Conservation (phyloP, 2,888 invertebrate genomes). For the Gnatocerus cornutus region DNA sequence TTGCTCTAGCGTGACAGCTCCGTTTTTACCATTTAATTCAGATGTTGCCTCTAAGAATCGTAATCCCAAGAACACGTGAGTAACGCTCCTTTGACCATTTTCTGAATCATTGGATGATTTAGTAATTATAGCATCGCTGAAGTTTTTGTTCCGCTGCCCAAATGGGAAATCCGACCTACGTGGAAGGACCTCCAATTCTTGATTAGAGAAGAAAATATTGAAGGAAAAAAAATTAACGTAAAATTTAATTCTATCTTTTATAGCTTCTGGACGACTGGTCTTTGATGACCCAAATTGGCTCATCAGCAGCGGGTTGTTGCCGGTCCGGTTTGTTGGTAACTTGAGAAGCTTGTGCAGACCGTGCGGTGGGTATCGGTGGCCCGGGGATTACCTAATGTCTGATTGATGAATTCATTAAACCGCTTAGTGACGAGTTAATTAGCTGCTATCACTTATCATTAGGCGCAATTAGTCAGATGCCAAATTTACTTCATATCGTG, state of each 20-base stretch:
- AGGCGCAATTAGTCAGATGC: constrained; percentile 66
- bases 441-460: constrained; percentile 64
- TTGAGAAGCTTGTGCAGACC: constrained; percentile 47
- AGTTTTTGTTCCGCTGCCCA: too few relatives aligned
- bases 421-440: constrained; percentile 66
- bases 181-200: too few relatives aligned
- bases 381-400: constrained; percentile 61
- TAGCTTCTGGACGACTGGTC: too few relatives aligned
- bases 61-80: not conserved
- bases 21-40: constrained; percentile 7
- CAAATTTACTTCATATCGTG: constrained; percentile 60
- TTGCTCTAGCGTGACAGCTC: constrained; percentile 6
- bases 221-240: too few relatives aligned
- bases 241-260: too few relatives aligned
- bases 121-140: too few relatives aligned
- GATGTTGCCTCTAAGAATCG: not conserved
- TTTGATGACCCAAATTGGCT: constrained; percentile 43
- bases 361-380: constrained; percentile 53
- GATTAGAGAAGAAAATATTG: too few relatives aligned
- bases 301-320: constrained; percentile 44
- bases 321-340: constrained; percentile 47
- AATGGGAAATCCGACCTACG: too few relatives aligned
- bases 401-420: constrained; percentile 68
- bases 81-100: not conserved
- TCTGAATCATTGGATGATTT: not conserved